phyloP scores from a whole-genome alignment of 2,113 vertebrate genomes.

The Mellivora capensis region DNA sequence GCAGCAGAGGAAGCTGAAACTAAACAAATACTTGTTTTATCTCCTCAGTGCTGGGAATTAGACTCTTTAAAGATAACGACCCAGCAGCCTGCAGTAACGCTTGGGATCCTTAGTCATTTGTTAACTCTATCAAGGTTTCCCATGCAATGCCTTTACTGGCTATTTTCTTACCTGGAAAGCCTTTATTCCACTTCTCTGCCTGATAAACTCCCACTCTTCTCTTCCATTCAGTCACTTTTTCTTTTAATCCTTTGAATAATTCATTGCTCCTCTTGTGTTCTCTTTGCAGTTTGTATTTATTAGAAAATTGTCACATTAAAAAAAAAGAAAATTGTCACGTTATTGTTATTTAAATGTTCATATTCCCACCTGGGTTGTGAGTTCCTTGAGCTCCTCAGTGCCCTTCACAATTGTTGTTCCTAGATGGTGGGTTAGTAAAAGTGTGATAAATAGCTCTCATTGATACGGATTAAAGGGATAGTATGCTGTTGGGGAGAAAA shows the following conservation, averaged over 20 bases:
- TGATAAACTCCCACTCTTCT: not conserved
- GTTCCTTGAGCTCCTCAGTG: not conserved
- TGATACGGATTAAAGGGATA: not conserved
- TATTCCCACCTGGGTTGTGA: not conserved
- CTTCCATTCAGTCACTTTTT: not conserved
- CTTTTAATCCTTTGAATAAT: constrained; percentile 30
- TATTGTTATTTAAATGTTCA: not conserved
- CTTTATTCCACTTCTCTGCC: not conserved
- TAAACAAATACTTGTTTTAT: not conserved
- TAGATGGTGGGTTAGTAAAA: not conserved
- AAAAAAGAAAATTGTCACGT: not conserved
- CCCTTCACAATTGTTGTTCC: not conserved
- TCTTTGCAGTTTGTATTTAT: not conserved
- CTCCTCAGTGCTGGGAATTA: not conserved
- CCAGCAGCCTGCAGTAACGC: not conserved
- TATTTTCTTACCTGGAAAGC: not conserved
- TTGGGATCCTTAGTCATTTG: not conserved
- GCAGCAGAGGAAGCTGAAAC: not conserved
- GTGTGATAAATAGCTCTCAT: not conserved
- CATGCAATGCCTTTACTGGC: not conserved
- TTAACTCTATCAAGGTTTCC: not conserved
- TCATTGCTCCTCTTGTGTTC: not conserved
- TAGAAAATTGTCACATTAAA: not conserved
- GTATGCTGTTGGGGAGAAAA: not conserved
- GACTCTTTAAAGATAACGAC: not conserved